Conservation (phyloP, 2,113 vertebrate species). For the Crotalus horridus region DNA sequence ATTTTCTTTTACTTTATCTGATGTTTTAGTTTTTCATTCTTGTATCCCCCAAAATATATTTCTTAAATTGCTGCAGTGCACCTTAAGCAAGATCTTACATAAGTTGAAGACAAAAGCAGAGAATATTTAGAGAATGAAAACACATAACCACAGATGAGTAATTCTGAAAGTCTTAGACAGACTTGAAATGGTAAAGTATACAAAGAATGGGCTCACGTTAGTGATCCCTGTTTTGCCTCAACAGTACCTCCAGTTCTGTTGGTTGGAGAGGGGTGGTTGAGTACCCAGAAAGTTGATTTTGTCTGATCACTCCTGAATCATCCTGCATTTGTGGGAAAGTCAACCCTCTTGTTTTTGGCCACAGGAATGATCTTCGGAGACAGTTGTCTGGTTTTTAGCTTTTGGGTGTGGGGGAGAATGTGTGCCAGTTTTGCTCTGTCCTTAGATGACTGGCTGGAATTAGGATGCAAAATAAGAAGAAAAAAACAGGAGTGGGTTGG, state of each 20-base stretch:
- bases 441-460: background rate
- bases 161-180: background rate
- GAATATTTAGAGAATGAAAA: background rate
- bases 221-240: background rate
- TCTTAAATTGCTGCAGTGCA: background rate
- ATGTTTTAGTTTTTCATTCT: background rate
- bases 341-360: background rate
- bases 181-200: background rate
- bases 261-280: background rate
- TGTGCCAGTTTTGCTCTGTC: background rate
- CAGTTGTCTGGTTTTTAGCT: constrained; percentile 24
- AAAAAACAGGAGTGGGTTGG: background rate
- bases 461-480: background rate
- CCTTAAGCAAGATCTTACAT: background rate
- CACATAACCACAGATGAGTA: background rate
- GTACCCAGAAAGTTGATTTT: constrained; percentile 13
- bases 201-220: constrained; percentile 15
- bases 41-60: background rate
- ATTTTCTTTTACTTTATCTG: background rate
- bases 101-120: background rate
- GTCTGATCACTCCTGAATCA: constrained; percentile 12
- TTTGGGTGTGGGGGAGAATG: background rate
- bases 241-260: constrained; percentile 21
- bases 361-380: constrained; percentile 18
- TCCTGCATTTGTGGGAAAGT: constrained; percentile 15